phyloP scores from a whole-genome alignment of 2,888 invertebrate genomes.

The Ornithoptera alexandrae region DNA sequence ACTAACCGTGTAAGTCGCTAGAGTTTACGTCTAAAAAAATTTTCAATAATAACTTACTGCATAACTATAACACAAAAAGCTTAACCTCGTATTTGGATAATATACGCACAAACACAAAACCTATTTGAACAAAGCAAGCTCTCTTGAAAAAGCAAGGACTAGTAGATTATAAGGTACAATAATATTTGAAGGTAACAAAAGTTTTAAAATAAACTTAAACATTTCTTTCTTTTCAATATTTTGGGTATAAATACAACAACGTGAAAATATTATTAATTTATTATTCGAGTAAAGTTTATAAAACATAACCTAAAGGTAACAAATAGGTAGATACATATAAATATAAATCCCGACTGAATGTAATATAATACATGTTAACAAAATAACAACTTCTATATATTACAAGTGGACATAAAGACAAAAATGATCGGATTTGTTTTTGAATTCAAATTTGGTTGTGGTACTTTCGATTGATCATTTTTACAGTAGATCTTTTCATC shows the following conservation, averaged over 20 bases:
- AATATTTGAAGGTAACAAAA: no score
- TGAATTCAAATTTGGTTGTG: conserved; percentile 23
- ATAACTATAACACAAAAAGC: conserved; percentile 34
- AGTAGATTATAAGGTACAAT: no score
- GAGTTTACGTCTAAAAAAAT: conserved; percentile 28
- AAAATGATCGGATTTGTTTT: neutral
- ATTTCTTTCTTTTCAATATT: neutral
- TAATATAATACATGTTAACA: neutral
- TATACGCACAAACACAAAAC: neutral
- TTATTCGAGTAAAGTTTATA: no score
- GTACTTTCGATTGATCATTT: neutral
- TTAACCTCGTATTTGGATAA: conserved; percentile 5
- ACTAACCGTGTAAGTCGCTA: conserved; percentile 12
- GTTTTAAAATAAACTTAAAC: neutral
- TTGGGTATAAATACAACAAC: neutral
- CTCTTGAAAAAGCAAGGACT: no score
- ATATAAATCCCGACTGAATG: neutral
- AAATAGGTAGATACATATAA: neutral
- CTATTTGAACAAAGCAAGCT: neutral
- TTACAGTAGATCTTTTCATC: neutral
- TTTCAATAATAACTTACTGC: conserved; percentile 47
- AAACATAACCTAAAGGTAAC: neutral
- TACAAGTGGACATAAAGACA: neutral
- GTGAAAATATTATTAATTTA: neutral
- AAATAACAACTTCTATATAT: neutral